Base-by-base conservation (phyloP, 2,113 vertebrate species). In the Deroptyus accipitrinus region DNA sequence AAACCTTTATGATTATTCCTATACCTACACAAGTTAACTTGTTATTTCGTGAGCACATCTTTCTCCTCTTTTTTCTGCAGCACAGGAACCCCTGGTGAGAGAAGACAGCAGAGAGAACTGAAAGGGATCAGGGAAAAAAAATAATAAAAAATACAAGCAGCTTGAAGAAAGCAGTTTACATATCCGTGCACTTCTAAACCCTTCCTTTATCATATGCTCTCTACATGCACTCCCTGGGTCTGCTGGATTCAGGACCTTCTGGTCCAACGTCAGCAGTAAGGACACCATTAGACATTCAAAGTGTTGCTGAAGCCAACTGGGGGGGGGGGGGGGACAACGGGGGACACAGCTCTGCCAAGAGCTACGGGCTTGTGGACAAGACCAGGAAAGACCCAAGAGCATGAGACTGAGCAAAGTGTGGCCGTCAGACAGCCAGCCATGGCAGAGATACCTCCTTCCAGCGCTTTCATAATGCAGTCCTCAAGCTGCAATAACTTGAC, bases 331-430 rank as follows among this genome's bases (percentile, higher is more conserved):
- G 9, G 30, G 41, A 42, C 41, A 6, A 42, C 41, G 16, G 42
- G 42, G 42, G 42, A 4, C 42, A 41, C 33, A 62, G 70, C 37
- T 57, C 42, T 51, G 57, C 42, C 0, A 4, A 74, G 27, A 86
- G 52, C 13, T 8, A 13, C 0, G 7, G 12, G n/a, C 23, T 82
- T 44, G 55, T 3, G 10, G 25, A 52, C 0, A 0, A 80, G 63
- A 83, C 41, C 46, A 30, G 46, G 28, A 80, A 73, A 59, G 28
- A 46, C 25, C 52, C 48, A 63, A 42, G 11, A 37, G 54, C 27
- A 62, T 1, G 33, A 80, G 31, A 72, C 7, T 0, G 7, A 74
- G 70, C 39, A 57, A 23, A 64, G 28, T 0, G 0, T 5, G 31
- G 28, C 49, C 3, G 2, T 42, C 39, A 35, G n/a, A 81, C 4